A percentile compares a stretch with the other conserved stretches of the same genome.
Evolutionary conservation across 2,888 invertebrate genomes (phyloP).

Genomic region (Tromatobia lineatoria): DNA sequence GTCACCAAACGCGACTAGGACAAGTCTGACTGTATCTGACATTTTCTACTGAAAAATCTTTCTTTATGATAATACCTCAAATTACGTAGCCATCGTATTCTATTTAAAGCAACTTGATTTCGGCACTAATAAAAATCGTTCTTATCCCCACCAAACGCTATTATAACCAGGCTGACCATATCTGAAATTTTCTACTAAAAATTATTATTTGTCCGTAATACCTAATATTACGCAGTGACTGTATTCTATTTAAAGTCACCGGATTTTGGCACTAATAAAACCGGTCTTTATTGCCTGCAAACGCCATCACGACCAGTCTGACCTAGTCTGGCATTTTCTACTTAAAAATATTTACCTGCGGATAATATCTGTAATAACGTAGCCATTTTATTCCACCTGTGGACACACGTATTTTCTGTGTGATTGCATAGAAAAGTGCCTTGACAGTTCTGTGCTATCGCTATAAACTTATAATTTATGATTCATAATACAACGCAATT

Average conservation of each 20-base stretch:
- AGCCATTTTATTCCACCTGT: not conserved
- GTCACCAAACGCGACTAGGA: too few relatives aligned
- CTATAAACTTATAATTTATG: not conserved
- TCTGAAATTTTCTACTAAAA: not conserved
- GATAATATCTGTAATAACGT: not conserved
- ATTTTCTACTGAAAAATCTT: too few relatives aligned
- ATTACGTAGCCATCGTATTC: too few relatives aligned
- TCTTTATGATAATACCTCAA: too few relatives aligned
- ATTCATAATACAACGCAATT: slow-evolving; percentile 5
- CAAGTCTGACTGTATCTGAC: too few relatives aligned
- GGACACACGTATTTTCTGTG: not conserved
- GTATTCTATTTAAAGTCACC: not conserved
- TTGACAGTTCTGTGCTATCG: not conserved
- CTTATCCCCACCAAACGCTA: too few relatives aligned
- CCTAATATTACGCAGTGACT: not conserved
- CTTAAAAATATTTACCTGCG: not conserved
- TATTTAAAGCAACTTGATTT: too few relatives aligned
- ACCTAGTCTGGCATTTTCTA: not conserved
- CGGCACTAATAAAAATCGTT: not conserved
- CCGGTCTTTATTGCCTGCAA: too few relatives aligned
- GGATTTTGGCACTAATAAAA: not conserved
- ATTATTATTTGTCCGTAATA: not conserved
- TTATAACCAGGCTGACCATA: not conserved
- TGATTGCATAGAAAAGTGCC: not conserved
- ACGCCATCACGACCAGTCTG: too few relatives aligned